Percentiles rank a stretch among this genome's conserved stretches.
phyloP scores from a whole-genome alignment of 2,888 invertebrate species.

The Philhelius pedissequus region DNA sequence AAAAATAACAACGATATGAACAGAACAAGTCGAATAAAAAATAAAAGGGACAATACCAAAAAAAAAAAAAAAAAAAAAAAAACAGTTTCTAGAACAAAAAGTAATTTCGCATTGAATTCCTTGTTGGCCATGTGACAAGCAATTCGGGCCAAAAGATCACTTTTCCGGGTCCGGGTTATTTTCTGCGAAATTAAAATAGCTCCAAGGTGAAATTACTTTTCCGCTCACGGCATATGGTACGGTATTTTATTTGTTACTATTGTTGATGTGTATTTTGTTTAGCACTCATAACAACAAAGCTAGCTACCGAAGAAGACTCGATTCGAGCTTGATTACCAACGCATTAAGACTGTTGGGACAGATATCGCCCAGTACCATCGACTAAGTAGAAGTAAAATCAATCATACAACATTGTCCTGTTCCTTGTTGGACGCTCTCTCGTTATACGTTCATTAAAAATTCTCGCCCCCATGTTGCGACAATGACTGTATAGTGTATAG shows the following conservation, averaged over 20 bases:
- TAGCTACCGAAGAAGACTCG: constrained; percentile 7
- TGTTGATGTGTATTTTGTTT: constrained; percentile 17
- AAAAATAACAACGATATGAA: constrained; percentile 40
- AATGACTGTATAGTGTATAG: too few relatives aligned
- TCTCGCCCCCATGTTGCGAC: constrained; percentile 66
- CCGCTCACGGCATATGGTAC: neutral
- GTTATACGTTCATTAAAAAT: constrained; percentile 63
- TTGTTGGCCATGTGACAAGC: constrained; percentile 65
- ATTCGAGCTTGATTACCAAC: constrained; percentile 36
- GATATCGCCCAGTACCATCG: constrained; percentile 30
- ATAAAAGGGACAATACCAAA: neutral
- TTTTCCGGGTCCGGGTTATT: constrained; percentile 55
- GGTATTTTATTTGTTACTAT: neutral
- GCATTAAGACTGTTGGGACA: constrained; percentile 17
- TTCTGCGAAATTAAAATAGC: constrained; percentile 66
- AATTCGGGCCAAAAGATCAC: constrained; percentile 63
- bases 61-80: constrained; percentile 8
- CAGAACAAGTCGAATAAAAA: constrained; percentile 51
- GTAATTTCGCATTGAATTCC: constrained; percentile 66
- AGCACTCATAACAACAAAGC: neutral
- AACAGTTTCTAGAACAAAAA: constrained; percentile 33
- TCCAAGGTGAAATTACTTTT: constrained; percentile 64
- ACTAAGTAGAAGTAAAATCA: constrained; percentile 49
- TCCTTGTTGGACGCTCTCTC: constrained; percentile 20
- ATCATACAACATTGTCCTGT: constrained; percentile 45